These are phyloP conservation scores for Silurus glanis DNA, from an alignment of 2,113 vertebrate species.

Conservation along the genomic window DNA sequence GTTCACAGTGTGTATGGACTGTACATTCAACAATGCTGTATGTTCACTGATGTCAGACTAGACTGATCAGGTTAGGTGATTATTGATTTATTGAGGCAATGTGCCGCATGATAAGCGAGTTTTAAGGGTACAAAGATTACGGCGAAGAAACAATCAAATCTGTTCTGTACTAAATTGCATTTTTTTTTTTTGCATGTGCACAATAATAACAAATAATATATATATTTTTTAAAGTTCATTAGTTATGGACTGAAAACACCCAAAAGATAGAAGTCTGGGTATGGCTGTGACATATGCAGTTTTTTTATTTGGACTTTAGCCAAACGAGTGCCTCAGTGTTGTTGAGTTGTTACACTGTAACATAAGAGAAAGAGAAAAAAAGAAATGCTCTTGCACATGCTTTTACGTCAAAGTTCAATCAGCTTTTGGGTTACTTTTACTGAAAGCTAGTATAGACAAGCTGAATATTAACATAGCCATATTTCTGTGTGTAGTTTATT, in stretches of 20 bases:
- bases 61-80: neutral
- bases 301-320: slow-evolving; percentile 5
- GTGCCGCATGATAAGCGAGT: neutral
- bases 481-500: neutral
- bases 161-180: neutral
- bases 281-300: neutral
- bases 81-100: neutral
- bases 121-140: neutral
- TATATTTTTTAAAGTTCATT: neutral
- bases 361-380: neutral
- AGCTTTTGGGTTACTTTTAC: neutral
- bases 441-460: neutral
- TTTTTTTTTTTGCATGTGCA: neutral
- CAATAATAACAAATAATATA: neutral
- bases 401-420: slow-evolving; percentile 16
- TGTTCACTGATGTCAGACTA: neutral
- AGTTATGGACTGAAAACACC: neutral
- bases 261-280: neutral
- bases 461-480: neutral
- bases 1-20: neutral
- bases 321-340: neutral
- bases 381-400: neutral
- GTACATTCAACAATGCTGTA: neutral
- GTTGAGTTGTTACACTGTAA: neutral
- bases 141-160: neutral